Conservation (phyloP, 2,888 invertebrate genomes). For the Oscheius onirici region DNA sequence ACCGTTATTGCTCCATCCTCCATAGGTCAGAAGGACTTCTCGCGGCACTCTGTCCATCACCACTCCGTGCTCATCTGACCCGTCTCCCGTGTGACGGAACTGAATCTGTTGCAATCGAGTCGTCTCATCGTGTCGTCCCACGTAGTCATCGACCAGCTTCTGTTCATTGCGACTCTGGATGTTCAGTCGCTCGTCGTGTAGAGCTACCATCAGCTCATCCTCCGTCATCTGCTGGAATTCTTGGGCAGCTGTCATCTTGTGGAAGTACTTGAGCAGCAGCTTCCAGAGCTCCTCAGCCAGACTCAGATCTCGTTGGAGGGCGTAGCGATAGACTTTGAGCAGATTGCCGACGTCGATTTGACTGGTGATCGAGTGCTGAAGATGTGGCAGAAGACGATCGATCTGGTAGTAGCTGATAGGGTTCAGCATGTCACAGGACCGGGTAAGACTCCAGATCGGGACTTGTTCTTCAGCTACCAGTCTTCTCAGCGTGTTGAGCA, state of each 20-base stretch:
- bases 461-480: not conserved
- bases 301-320: not conserved
- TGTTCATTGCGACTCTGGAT: not conserved
- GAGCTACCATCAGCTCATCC: not conserved
- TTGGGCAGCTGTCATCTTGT: not conserved
- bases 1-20: slow-evolving; percentile 43
- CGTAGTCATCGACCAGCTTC: not conserved
- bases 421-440: not conserved
- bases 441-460: not conserved
- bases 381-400: not conserved
- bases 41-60: slow-evolving; percentile 1
- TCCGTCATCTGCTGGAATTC: slow-evolving; percentile 5
- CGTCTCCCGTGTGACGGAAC: not conserved
- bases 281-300: slow-evolving; percentile 7
- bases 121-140: not conserved
- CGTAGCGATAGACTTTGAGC: slow-evolving; percentile 6
- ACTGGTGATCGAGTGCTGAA: not conserved
- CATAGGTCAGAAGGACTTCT: slow-evolving; percentile 7
- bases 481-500: not conserved
- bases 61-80: not conserved
- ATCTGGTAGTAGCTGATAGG: not conserved
- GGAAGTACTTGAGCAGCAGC: slow-evolving; percentile 1
- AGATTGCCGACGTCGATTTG: not conserved
- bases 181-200: slow-evolving; percentile 10
- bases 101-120: too few relatives aligned